These are phyloP conservation scores for Tachysurus vachellii DNA, from an alignment of 2,113 vertebrate species.

Conservation along the genomic window DNA sequence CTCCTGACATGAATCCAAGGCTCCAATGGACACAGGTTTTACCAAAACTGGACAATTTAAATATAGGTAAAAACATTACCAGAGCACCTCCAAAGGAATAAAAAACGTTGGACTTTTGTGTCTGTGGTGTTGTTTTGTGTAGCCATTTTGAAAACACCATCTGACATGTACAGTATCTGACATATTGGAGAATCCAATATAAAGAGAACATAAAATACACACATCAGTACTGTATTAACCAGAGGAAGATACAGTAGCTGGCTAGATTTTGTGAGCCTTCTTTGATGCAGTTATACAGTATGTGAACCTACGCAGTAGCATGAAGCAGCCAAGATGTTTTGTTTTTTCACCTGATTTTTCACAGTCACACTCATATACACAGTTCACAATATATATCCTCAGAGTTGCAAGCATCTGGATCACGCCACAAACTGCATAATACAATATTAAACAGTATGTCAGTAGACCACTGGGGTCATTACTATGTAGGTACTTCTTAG, in stretches of 20 bases:
- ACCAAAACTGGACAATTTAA: neutral
- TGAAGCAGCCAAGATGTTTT: neutral
- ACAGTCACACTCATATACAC: neutral
- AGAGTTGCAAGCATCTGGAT: neutral
- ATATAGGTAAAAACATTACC: neutral
- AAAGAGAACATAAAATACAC: neutral
- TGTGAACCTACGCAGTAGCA: neutral
- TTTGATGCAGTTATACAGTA: neutral
- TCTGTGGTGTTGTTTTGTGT: neutral
- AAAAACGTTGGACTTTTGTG: neutral
- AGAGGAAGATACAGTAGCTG: neutral
- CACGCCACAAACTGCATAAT: neutral
- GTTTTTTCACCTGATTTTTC: neutral
- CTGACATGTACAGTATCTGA: neutral
- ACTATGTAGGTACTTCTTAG: neutral
- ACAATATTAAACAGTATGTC: neutral
- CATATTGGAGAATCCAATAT: neutral
- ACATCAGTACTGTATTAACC: neutral
- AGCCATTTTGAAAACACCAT: neutral
- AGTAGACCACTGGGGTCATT: neutral
- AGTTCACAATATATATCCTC: neutral
- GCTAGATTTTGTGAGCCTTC: neutral
- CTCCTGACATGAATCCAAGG: neutral
- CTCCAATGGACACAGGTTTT: neutral
- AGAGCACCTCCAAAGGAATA: neutral